A percentile compares a stretch with the other conserved stretches of the same genome.
phyloP scores from a whole-genome alignment of 2,888 invertebrate genomes.

The Leptopterna dolabrata region DNA sequence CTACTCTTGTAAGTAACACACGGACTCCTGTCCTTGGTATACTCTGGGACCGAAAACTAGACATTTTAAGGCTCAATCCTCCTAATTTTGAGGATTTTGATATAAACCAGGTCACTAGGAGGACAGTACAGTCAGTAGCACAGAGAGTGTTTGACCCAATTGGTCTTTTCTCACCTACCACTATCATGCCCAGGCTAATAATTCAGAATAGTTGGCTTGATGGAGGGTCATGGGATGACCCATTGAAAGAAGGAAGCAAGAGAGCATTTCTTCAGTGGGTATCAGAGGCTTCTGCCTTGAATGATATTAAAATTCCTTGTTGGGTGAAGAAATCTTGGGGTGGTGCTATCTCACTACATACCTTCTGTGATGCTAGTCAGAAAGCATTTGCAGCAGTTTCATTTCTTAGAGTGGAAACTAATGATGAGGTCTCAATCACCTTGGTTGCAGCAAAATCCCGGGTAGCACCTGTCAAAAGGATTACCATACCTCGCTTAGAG shows the following conservation, averaged over 20 bases:
- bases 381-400: constrained; percentile 44
- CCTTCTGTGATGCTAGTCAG: constrained; percentile 45
- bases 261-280: constrained; percentile 52
- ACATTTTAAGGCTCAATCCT: neutral
- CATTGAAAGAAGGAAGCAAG: constrained; percentile 16
- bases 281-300: constrained; percentile 55
- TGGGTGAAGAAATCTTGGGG: neutral
- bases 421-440: neutral
- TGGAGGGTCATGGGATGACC: constrained; percentile 59
- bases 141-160: too few relatives aligned
- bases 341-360: neutral
- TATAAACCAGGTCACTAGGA: neutral
- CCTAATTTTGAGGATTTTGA: neutral
- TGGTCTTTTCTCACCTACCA: constrained; percentile 60
- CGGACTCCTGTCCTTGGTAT: neutral
- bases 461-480: constrained; percentile 58
- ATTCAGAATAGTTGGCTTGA: neutral
- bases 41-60: constrained; percentile 39
- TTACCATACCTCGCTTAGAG: constrained; percentile 60
- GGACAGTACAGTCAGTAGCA: neutral
- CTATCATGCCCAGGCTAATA: constrained; percentile 60
- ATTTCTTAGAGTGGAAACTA: constrained; percentile 49
- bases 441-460: constrained; percentile 58
- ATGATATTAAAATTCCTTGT: constrained; percentile 59
- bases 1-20: neutral